These are phyloP conservation scores for Callaeas wilsoni DNA, from an alignment of 2,113 vertebrate species.

Conservation along the genomic window DNA sequence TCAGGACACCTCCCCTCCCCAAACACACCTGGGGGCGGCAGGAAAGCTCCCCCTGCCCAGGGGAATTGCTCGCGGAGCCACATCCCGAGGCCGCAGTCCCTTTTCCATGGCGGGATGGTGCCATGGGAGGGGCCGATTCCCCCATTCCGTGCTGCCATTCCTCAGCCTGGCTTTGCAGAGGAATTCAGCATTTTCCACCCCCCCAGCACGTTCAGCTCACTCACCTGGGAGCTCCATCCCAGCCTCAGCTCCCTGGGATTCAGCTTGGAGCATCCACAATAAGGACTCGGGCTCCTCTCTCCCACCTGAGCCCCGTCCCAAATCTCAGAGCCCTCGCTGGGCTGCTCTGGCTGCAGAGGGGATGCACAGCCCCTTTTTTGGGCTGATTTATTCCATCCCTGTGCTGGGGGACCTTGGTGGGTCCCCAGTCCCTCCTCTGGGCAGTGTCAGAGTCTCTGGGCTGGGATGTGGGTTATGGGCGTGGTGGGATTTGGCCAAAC, in stretches of 20 bases:
- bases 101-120: neutral
- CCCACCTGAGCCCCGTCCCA: neutral
- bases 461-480: neutral
- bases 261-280: neutral
- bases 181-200: neutral
- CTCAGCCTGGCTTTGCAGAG: neutral
- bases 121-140: accelerated
- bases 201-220: neutral
- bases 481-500: neutral
- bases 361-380: neutral
- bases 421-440: neutral
- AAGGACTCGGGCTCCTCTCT: neutral
- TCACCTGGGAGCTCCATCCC: neutral
- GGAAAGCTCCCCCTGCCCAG: neutral
- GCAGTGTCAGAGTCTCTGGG: neutral
- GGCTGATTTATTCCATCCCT: neutral
- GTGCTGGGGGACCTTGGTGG: accelerated
- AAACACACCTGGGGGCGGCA: no score
- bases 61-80: accelerated
- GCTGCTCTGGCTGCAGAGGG: neutral
- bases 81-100: neutral
- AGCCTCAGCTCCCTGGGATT: neutral
- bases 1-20: neutral
- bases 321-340: neutral
- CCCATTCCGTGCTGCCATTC: neutral